Evolutionary conservation across 2,888 invertebrate species (phyloP), one percentile per base, ranked within the genome.

Genomic region (Stenichneumon culpator): DNA sequence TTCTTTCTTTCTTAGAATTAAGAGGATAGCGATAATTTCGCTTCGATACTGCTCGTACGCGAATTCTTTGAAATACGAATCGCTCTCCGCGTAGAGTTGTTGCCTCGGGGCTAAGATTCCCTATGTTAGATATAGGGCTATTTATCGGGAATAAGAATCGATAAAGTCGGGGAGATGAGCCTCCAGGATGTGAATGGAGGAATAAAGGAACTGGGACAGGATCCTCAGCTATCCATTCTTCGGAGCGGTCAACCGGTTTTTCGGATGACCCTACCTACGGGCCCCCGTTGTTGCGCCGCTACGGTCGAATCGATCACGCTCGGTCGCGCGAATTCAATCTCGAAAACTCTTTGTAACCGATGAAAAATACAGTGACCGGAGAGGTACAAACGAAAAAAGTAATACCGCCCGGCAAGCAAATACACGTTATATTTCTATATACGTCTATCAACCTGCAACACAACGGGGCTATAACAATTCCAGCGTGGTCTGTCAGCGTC

Each of bases 201-300:
- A 70, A 60, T 73, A 50, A 60, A 68, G 73, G 60, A 83, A 79
- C 82, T 83, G 78, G 82, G 73, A 83, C 82, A 83, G 82, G 82
- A 83, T 68, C 68, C 57, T 57, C 7, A 22, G 22, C 50, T 79
- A 79, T 69, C 82, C 54, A 79, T 79, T 83, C 54, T 65, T 69
- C 73, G 84, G 77, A 84, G 65, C 80, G 82, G 80, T 84, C 86
- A 86, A 84, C 84, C 84, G 82, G 80, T 86, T 84, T 86, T 84
- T 80, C 28, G 65, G 78, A 68, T 84, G 86, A 86, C 85, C 83
- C 80, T 78, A 85, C 79, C 84, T 83, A 80, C 84, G 67, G 28
- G 14, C 54, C 63, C 11, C 47, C 44, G 68, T 32, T 32, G 74
- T 47, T 19, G 68, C 72, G 36, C 25, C 79, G 28, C 44, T 44